Base-by-base conservation (phyloP, 2,113 vertebrate genomes). In the Amphilophus citrinellus region DNA sequence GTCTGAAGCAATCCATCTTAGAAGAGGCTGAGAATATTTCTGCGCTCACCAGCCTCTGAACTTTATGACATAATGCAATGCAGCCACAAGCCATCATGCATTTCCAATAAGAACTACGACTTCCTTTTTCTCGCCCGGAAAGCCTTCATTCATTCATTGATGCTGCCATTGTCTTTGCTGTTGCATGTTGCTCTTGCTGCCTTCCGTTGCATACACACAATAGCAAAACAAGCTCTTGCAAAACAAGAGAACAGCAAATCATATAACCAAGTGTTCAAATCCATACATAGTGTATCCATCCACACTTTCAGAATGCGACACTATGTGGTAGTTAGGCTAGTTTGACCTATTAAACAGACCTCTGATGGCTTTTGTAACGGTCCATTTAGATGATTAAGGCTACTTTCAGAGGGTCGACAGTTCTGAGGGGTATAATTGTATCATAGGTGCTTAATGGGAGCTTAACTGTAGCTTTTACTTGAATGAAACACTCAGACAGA, bases 391-490 rank as follows among this genome's bases (percentile, higher is more conserved):
- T 88, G 58, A 88, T 90, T 75, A 89, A 88, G 79, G 59, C 63
- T 75, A 18, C 80, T 86, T 63, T 88, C 11, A 56, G 37, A 82
- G 73, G 68, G 50, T 77, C 76, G 56, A 76, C 66, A 37, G 24
- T 83, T 84, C 79, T 79, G 56, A 13, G 57, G 37, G 37, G 11
- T 24, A 79, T 35, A 84, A 77, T 59, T 32, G 61, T 75, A 68
- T 65, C 59, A 86, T 86, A 65, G 47, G 71, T 82, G 50, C 85
- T 81, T 85, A 90, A 91, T 82, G 85, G 85, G 60, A 61, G 89
- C 61, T 91, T 87, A 93, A 83, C 58, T 17, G 42, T 22, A 39
- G 83, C 82, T 90, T 93, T 89, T 86, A 86, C 62, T 84, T 80
- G 61, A 93, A 90, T 91, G 58, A 83, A 91, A 84, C 61, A 66